Base-by-base conservation (phyloP, 2,113 vertebrate genomes). In the Nicator chloris region DNA sequence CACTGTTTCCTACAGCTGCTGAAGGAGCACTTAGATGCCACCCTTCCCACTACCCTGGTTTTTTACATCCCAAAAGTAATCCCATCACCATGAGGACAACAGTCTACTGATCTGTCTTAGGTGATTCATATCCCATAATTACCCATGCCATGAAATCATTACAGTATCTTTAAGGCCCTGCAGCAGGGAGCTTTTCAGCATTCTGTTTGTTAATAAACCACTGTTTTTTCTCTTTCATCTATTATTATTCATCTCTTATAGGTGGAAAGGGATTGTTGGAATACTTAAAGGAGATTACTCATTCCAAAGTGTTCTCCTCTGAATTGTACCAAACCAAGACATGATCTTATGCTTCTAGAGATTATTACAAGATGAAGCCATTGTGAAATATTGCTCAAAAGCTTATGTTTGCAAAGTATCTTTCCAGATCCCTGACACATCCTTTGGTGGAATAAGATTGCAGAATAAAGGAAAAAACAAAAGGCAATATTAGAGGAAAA, bases 161-260 rank as follows among this genome's bases (percentile, higher is more conserved):
- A 13, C 40, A 19, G 20, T 75, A n/a, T 35, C 12, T 49, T 40
- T 49, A 33, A 65, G 60, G n/a, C 8, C 8, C 51, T 30, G 20
- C 8, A 57, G 15, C 13, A 54, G 30, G 13, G 42, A 6, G 42
- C 17, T 13, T 50, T 42, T 49, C 0, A 0, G 30, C 16, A 65
- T 35, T 39, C n/a, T 66, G 30, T 30, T 73, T 30, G 19, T 85
- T 57, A 57, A 57, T 35, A 75, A 65, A 75, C 15, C 24, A 49
- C 27, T 50, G 20, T 9, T 75, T 66, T 49, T n/a, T 35, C 30
- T 35, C 26, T 66, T 85, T 50, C 20, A 26, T 26, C 30, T 26
- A 57, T 50, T 42, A 42, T 28, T 31, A 86, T 50, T 59, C 3
- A 86, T 22, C 39, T 86, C 30, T 42, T 35, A 35, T 57, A 26